phyloP scores from a whole-genome alignment of 1,140 invertebrate genomes.

The Laodelphax striatellus region DNA sequence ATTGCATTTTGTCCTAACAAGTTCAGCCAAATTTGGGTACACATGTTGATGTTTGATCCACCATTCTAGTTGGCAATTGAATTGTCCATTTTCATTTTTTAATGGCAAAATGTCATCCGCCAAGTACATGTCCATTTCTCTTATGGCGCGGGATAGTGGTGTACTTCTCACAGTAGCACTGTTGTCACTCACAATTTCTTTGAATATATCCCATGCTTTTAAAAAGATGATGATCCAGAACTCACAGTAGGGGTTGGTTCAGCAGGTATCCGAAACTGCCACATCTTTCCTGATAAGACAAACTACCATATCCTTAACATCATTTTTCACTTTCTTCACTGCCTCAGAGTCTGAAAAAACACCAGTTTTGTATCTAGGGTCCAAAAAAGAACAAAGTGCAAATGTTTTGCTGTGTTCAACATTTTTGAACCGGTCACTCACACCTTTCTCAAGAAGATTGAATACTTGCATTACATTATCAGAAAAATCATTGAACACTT shows the following conservation, averaged over 20 bases:
- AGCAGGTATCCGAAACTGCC: too few species aligned
- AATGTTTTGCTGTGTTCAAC: not conserved
- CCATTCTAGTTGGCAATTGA: not conserved
- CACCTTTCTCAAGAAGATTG: too few species aligned
- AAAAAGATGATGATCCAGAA: not conserved
- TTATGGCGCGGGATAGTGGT: too few species aligned
- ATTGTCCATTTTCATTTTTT: not conserved
- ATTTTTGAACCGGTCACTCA: not conserved
- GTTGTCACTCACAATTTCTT: not conserved
- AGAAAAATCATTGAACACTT: too few species aligned
- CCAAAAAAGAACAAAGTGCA: not conserved
- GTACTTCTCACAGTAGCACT: not conserved
- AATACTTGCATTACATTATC: too few species aligned
- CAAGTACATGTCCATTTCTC: not conserved
- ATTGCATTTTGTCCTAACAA: not conserved
- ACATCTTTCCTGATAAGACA: too few species aligned
- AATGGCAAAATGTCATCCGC: not conserved
- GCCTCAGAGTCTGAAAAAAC: too few species aligned
- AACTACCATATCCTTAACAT: too few species aligned
- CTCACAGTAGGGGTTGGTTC: too few species aligned
- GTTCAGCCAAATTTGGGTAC: not conserved
- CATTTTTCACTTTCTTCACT: too few species aligned
- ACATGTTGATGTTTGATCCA: not conserved
- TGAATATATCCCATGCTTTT: not conserved
- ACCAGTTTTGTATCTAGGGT: not conserved